Percentiles rank a stretch among this genome's conserved stretches.
Conservation (phyloP, 1,140 invertebrate species). For the Magallana gigas region DNA sequence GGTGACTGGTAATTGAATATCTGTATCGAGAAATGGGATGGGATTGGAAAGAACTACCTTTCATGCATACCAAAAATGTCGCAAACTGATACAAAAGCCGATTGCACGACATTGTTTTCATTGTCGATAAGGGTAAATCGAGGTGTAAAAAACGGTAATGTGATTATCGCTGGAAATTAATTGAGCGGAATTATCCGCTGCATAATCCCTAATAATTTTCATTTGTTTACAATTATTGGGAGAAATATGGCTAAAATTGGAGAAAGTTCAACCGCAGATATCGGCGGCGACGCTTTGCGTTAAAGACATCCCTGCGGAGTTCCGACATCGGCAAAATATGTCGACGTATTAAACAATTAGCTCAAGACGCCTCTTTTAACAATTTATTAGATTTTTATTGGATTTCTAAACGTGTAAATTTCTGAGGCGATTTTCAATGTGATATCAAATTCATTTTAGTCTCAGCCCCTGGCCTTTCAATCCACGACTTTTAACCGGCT, state of each 20-base stretch:
- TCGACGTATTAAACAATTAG: constrained; percentile 38
- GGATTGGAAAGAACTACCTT: neutral
- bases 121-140: neutral
- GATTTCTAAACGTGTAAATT: constrained; percentile 36
- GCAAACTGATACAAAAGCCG: neutral
- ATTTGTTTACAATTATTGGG: constrained; percentile 23
- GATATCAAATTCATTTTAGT: constrained; percentile 24
- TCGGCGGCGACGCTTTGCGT: neutral
- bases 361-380: neutral
- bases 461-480: constrained; percentile 7
- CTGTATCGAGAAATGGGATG: neutral
- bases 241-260: neutral
- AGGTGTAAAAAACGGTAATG: neutral
- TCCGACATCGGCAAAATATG: constrained; percentile 7
- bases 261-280: constrained; percentile 14
- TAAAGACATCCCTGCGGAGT: neutral
- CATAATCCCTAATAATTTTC: constrained; percentile 1
- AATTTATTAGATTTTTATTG: constrained; percentile 26
- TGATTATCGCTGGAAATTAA: neutral
- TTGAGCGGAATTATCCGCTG: neutral
- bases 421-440: neutral
- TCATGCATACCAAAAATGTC: neutral
- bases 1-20: constrained; percentile 32
- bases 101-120: neutral
- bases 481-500: neutral